phyloP scores from a whole-genome alignment of 2,113 vertebrate genomes.

The Lophius piscatorius region DNA sequence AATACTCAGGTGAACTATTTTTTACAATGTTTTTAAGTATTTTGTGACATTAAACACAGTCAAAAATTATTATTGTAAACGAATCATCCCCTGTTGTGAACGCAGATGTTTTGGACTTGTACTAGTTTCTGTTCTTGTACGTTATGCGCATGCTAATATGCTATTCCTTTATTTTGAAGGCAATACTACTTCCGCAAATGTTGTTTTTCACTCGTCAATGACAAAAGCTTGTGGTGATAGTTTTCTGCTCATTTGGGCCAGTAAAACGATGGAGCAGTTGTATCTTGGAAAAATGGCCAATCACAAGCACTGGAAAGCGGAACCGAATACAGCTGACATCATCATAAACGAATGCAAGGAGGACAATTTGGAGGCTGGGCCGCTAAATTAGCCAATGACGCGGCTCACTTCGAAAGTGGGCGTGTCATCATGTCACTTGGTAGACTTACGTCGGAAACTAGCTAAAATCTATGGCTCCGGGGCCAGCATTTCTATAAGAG shows the following conservation, averaged over 20 bases:
- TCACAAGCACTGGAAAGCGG: slow-evolving; percentile 9
- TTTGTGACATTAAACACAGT: fast-evolving
- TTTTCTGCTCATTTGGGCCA: slow-evolving; percentile 29
- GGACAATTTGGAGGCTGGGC: slow-evolving; percentile 49
- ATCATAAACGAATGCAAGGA: slow-evolving; percentile 48
- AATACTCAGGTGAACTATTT: background rate
- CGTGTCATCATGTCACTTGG: background rate
- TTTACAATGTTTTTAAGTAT: fast-evolving
- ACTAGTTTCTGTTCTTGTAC: background rate
- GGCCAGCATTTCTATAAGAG: background rate
- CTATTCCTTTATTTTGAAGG: slow-evolving; percentile 34
- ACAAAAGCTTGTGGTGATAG: slow-evolving; percentile 14
- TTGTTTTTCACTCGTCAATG: background rate
- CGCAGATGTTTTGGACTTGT: background rate
- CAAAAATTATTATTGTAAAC: fast-evolving
- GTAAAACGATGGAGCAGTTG: slow-evolving; percentile 19
- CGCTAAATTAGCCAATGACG: slow-evolving; percentile 39
- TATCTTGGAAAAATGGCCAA: slow-evolving; percentile 29
- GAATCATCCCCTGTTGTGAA: fast-evolving
- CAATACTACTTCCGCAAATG: fast-evolving
- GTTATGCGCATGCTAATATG: fast-evolving
- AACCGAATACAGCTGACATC: slow-evolving; percentile 64
- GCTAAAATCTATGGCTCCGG: slow-evolving; percentile 41
- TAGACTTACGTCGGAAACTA: slow-evolving; percentile 47
- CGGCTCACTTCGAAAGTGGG: slow-evolving; percentile 9